A percentile compares a stretch with the other conserved stretches of the same genome.
phyloP scores from a whole-genome alignment of 2,113 vertebrate genomes.

The Sarotherodon lohbergeri region DNA sequence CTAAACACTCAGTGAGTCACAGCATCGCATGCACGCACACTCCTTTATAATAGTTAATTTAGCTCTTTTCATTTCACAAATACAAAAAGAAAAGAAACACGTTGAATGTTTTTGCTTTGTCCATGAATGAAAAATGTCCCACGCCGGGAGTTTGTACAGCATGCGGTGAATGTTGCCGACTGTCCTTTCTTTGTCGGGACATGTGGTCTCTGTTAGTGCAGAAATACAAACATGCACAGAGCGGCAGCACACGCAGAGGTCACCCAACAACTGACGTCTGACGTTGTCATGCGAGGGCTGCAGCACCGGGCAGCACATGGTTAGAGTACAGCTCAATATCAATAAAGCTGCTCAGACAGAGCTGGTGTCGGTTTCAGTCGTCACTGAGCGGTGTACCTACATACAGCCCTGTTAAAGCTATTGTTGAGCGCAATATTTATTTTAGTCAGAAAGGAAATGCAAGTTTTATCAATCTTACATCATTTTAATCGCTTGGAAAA shows the following conservation, averaged over 20 bases:
- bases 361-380: neutral
- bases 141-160: neutral
- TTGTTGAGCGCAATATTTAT: neutral
- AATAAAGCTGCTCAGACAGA: slow-evolving; percentile 13
- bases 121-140: neutral
- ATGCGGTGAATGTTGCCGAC: neutral
- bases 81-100: neutral
- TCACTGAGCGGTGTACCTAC: neutral
- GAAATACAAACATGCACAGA: neutral
- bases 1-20: neutral
- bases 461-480: neutral
- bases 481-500: neutral
- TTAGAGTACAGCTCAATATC: slow-evolving; percentile 26
- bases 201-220: slow-evolving; percentile 2
- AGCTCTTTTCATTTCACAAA: neutral
- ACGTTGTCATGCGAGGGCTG: neutral
- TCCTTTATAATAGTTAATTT: neutral
- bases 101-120: neutral
- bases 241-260: neutral
- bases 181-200: neutral
- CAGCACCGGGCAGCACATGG: neutral
- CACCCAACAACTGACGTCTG: slow-evolving; percentile 10
- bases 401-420: neutral
- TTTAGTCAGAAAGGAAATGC: neutral
- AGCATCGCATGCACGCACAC: neutral